These are phyloP conservation scores for Chunga burmeisteri DNA, from an alignment of 2,113 vertebrate genomes.

Conservation along the genomic window DNA sequence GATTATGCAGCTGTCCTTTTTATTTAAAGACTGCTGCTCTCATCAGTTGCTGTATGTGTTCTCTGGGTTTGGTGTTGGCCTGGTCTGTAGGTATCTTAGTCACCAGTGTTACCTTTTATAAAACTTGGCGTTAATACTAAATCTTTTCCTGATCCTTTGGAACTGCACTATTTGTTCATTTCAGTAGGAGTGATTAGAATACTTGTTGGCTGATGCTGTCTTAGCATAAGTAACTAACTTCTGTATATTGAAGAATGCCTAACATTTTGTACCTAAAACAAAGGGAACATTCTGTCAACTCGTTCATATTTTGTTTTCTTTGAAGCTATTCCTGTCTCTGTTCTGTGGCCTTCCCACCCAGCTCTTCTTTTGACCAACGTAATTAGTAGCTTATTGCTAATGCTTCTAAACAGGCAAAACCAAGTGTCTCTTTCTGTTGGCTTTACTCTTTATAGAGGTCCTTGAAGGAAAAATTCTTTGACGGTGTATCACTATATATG, in stretches of 20 bases:
- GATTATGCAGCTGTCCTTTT: not conserved
- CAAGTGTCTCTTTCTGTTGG: not conserved
- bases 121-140: not conserved
- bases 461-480: not conserved
- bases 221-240: conserved; percentile 15
- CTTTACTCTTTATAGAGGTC: not conserved
- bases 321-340: not conserved
- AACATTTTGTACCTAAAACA: conserved; percentile 48
- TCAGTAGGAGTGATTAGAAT: conserved; percentile 13
- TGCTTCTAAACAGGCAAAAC: not conserved
- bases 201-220: not conserved
- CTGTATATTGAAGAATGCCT: not conserved
- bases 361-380: not conserved
- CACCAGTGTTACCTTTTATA: not conserved
- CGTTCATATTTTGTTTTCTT: conserved; percentile 20
- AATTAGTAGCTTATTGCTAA: not conserved
- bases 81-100: not conserved
- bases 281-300: conserved; percentile 44
- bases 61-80: not conserved
- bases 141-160: not conserved
- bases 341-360: not conserved
- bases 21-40: not conserved
- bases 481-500: not conserved
- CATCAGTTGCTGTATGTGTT: not conserved
- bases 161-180: not conserved